Evolutionary conservation across 2,888 invertebrate genomes (phyloP).

Genomic region (Volucella bombylans): DNA sequence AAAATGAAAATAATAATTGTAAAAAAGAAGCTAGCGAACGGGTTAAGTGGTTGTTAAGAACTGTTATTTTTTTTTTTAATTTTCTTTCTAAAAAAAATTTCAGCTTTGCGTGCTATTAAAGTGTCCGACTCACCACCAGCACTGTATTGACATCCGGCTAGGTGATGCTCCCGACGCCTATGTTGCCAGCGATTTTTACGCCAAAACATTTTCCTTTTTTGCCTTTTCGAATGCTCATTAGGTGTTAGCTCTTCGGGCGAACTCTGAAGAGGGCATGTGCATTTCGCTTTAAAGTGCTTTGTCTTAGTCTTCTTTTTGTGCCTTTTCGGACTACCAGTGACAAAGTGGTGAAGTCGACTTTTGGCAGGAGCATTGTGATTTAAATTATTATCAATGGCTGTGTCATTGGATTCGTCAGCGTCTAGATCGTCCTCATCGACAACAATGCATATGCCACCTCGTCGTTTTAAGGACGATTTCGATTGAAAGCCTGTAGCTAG

Average conservation of each 20-base stretch:
- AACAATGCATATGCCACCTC: constrained; percentile 83
- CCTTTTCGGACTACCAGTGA: constrained; percentile 74
- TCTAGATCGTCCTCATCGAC: constrained; percentile 82
- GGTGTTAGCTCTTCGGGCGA: constrained; percentile 75
- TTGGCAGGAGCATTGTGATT: constrained; percentile 65
- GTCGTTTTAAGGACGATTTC: constrained; percentile 82
- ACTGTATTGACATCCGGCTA: constrained; percentile 81
- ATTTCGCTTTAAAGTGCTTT: constrained; percentile 67
- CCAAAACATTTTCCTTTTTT: constrained; percentile 79
- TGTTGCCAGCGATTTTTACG: constrained; percentile 79
- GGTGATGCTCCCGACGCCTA: constrained; percentile 78
- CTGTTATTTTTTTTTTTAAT: constrained; percentile 33
- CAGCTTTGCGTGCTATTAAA: constrained; percentile 64
- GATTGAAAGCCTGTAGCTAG: constrained; percentile 73
- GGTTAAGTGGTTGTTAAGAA: constrained; percentile 32
- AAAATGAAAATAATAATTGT: constrained; percentile 30
- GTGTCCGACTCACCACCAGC: constrained; percentile 81
- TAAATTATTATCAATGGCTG: constrained; percentile 63
- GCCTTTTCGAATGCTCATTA: constrained; percentile 74
- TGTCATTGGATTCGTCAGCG: constrained; percentile 79
- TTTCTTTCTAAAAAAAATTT: neutral
- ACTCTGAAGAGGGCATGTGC: constrained; percentile 78
- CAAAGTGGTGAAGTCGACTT: constrained; percentile 64
- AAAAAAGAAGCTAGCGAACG: constrained; percentile 69
- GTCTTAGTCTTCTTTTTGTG: constrained; percentile 65